Percentiles rank a stretch among this genome's conserved stretches.
Evolutionary conservation across 1,140 invertebrate species (phyloP).

Genomic region (Monomorium pharaonis): DNA sequence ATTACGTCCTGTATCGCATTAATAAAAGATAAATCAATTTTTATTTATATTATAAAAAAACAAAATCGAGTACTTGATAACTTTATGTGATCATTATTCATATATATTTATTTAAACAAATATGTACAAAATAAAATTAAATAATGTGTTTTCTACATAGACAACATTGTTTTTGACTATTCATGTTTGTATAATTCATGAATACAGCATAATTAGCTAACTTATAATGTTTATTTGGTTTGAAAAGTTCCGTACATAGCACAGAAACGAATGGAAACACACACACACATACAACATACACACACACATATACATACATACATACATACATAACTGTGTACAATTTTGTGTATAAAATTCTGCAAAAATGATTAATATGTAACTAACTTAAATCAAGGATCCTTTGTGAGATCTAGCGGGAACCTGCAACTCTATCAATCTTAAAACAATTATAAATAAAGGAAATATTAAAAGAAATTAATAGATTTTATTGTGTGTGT

Average conservation of each 20-base stretch:
- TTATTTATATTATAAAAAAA: conserved; percentile 14
- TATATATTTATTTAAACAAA: conserved; percentile 81
- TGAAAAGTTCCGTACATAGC: conserved; percentile 14
- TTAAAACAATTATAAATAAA: not conserved
- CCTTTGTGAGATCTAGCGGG: conserved; percentile 55
- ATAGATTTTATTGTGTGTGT: not conserved
- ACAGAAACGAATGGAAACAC: not conserved
- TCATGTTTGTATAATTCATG: conserved; percentile 72
- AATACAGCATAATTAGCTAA: conserved; percentile 70
- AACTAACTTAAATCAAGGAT: conserved; percentile 22
- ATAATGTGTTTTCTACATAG: conserved; percentile 51
- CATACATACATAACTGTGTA: too few species aligned
- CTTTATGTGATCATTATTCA: conserved; percentile 77
- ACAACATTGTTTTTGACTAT: conserved; percentile 55
- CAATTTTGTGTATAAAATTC: conserved; percentile 7
- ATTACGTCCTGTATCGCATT: conserved; percentile 4
- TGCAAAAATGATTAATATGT: conserved; percentile 27
- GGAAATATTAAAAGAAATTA: not conserved
- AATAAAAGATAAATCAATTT: conserved; percentile 31
- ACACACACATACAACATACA: conserved; percentile 20
- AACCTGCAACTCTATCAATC: conserved; percentile 40
- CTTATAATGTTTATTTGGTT: conserved; percentile 57
- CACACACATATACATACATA: too few species aligned
- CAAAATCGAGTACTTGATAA: conserved; percentile 29
- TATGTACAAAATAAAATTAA: conserved; percentile 64